phyloP scores from a whole-genome alignment of 2,113 vertebrate species.

The Elgaria multicarinata region DNA sequence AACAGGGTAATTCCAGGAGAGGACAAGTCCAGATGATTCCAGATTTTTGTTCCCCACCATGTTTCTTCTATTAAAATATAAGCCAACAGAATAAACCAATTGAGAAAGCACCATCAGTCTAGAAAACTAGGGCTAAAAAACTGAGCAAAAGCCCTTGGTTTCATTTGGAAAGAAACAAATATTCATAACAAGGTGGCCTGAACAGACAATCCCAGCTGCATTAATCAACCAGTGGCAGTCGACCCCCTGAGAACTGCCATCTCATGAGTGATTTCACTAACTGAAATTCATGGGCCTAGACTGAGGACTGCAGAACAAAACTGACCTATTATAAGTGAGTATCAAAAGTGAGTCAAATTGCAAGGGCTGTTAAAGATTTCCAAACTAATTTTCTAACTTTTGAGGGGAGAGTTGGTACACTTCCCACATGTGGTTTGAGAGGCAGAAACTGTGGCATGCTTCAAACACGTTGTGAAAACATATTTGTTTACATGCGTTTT shows the following conservation, averaged over 20 bases:
- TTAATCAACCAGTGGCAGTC: slow-evolving; percentile 4
- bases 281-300: not conserved
- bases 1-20: not conserved
- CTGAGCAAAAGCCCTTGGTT: slow-evolving; percentile 44
- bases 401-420: not conserved
- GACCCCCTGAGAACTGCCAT: slow-evolving; percentile 19
- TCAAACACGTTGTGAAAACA: no score
- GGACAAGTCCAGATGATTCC: slow-evolving; percentile 48
- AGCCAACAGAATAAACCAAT: slow-evolving; percentile 44
- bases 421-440: no score
- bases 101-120: slow-evolving; percentile 3
- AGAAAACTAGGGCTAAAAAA: slow-evolving; percentile 31
- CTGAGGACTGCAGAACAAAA: slow-evolving; percentile 19
- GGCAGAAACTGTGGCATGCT: no score
- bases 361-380: not conserved
- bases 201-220: slow-evolving; percentile 35
- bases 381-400: not conserved
- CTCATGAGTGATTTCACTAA: slow-evolving; percentile 5
- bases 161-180: slow-evolving; percentile 55
- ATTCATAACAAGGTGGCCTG: slow-evolving; percentile 37
- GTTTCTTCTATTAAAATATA: slow-evolving; percentile 10
- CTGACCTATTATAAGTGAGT: not conserved
- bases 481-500: no score
- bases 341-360: slow-evolving; percentile 46
- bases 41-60: slow-evolving; percentile 49